These are phyloP conservation scores for Cosmia pyralina DNA, from an alignment of 2,888 invertebrate species.

Conservation along the genomic window DNA sequence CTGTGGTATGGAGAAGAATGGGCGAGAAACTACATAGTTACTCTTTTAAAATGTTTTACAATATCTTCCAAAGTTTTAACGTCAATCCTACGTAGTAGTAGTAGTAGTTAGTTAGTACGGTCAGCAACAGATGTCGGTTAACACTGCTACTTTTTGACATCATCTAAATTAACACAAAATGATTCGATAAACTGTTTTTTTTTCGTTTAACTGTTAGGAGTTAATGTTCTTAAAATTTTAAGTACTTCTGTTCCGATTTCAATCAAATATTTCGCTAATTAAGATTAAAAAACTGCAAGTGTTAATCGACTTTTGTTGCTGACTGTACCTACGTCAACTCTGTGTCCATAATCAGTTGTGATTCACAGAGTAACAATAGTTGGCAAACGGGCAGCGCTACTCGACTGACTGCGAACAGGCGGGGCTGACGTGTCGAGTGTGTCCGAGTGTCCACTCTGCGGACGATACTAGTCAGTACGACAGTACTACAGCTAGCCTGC, in stretches of 20 bases:
- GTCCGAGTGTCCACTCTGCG: conserved; percentile 64
- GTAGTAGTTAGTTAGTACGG: too few relatives aligned
- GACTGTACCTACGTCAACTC: not conserved
- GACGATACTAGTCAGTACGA: conserved; percentile 44
- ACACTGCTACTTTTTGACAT: too few relatives aligned
- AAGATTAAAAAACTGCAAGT: too few relatives aligned
- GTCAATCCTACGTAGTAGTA: not conserved
- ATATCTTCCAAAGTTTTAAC: not conserved
- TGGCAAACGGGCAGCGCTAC: conserved; percentile 46
- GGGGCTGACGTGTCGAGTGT: conserved; percentile 57
- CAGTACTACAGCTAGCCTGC: not conserved
- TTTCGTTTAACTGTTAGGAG: too few relatives aligned
- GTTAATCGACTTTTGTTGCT: too few relatives aligned
- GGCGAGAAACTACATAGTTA: too few relatives aligned
- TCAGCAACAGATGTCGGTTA: too few relatives aligned
- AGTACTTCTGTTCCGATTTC: too few relatives aligned
- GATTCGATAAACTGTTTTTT: too few relatives aligned
- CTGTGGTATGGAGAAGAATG: not conserved
- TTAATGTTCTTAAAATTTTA: too few relatives aligned
- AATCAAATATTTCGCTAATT: too few relatives aligned
- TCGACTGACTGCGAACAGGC: conserved; percentile 54
- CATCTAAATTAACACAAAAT: too few relatives aligned
- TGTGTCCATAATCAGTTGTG: conserved; percentile 1
- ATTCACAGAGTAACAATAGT: conserved; percentile 18
- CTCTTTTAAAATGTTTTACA: not conserved